These are phyloP conservation scores for Otolemur crassicaudatus DNA, from an alignment of 2,797 vertebrate genomes.

Conservation along the genomic window DNA sequence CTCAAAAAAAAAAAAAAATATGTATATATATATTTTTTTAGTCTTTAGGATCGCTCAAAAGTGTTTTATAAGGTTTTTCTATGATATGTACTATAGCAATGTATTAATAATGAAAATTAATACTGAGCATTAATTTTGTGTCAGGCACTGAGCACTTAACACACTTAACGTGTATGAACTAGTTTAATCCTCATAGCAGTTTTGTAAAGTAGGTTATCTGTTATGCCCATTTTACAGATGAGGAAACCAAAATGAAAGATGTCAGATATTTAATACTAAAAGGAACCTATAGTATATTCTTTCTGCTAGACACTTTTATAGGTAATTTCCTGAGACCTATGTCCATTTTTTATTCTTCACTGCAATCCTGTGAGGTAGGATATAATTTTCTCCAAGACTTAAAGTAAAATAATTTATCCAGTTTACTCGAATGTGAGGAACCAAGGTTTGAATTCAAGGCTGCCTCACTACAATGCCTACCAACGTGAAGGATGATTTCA, in stretches of 20 bases:
- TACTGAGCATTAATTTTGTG: constrained; percentile 21
- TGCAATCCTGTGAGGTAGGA: neutral
- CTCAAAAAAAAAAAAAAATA: too few species aligned
- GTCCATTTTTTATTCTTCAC: neutral
- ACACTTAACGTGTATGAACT: neutral
- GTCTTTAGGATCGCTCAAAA: constrained; percentile 37
- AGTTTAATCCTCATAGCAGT: constrained; percentile 1
- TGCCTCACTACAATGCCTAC: neutral
- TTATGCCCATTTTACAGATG: neutral
- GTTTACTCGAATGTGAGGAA: constrained; percentile 32
- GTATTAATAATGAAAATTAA: constrained; percentile 41
- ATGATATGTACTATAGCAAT: neutral
- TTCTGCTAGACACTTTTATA: neutral
- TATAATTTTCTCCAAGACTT: constrained; percentile 30
- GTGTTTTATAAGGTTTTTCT: neutral
- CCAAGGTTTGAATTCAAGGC: constrained; percentile 1
- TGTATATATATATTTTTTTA: neutral
- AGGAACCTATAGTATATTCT: constrained; percentile 1
- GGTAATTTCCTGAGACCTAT: constrained; percentile 13
- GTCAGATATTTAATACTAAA: neutral
- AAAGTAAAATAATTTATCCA: constrained; percentile 32
- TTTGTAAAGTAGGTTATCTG: neutral
- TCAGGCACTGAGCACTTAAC: neutral
- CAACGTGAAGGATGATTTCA: neutral
- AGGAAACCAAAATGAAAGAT: neutral